Base-by-base conservation (phyloP, 2,888 invertebrate species). In the Baronia brevicornis region DNA sequence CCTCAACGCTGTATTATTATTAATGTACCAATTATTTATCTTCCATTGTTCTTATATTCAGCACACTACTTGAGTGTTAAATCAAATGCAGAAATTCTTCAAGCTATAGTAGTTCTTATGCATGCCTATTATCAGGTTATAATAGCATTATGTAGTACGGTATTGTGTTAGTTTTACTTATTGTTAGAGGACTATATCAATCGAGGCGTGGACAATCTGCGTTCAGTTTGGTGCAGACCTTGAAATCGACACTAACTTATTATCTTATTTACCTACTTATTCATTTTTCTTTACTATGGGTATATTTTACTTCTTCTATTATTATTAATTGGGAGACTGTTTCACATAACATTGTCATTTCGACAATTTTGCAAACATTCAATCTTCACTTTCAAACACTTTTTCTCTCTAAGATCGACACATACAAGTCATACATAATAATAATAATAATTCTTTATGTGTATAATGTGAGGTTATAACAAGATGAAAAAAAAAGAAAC, bases 151-250 rank as follows among this genome's bases (percentile, higher is more conserved):
- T 11, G 15, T 15, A 30, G 4, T 13, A 11, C 17, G 17, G 14
- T 28, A 27, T 30, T 29, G 19, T 34, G 17, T 6, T 26, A 32
- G 14, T 25, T 19, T 5, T 14, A 4, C 21, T 27, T 22, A 17
- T 33, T 33, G 21, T 30, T 24, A 29, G 29, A 35, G 18, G 20
- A 30, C 26, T 13, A 25, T 28, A 28, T 34, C 34, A 10, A 14
- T 10, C 48, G 44, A 48, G 43, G 56, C 68, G 56, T 67, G 48
- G 51, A 68, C 70, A 75, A 78, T 75, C 62, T 46, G 53, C 51
- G 57, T 67, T 74, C 67, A 68, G 68, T 66, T 63, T 61, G 60
- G 45, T 38, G 37, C 38, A 31, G 34, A 41, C 63, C 68, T 67
- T 68, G 60, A 57, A 54, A 54, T 42, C 38, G 46, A 47, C 51